A percentile compares a stretch with the other conserved stretches of the same genome.
Conservation (phyloP, 1,140 invertebrate species). For the Leptinotarsa texana region DNA sequence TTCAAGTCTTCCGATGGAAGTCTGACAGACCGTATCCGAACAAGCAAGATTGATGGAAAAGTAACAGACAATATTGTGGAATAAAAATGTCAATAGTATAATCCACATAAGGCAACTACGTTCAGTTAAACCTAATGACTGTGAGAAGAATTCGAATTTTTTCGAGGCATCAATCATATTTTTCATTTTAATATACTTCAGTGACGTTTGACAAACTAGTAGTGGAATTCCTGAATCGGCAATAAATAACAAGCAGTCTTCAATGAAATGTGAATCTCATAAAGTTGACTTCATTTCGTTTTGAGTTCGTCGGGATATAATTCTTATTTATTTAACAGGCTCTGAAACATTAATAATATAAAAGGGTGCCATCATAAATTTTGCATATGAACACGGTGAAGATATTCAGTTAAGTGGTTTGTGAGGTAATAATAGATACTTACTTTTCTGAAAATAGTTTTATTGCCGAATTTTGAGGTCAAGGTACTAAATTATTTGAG, state of each 20-base stretch:
- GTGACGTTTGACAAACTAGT: not conserved
- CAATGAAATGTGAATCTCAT: constrained; percentile 3
- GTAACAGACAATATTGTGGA: not conserved
- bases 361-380: constrained; percentile 2
- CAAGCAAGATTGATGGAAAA: not conserved
- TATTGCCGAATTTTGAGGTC: too few relatives aligned
- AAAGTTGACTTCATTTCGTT: constrained; percentile 8
- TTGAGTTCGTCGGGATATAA: not conserved
- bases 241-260: constrained; percentile 6
- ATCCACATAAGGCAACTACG: not conserved
- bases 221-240: constrained; percentile 4
- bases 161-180: not conserved
- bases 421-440: not conserved
- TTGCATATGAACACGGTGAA: not conserved
- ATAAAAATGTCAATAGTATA: constrained; percentile 1
- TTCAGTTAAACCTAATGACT: constrained; percentile 6
- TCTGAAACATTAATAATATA: not conserved
- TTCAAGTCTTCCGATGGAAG: not conserved
- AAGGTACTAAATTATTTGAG: too few relatives aligned
- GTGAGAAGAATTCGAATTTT: not conserved
- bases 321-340: not conserved
- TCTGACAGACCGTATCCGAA: not conserved
- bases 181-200: constrained; percentile 4
- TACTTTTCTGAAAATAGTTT: too few relatives aligned
- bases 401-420: not conserved